Conservation (phyloP, 1,140 invertebrate genomes). For the Zaprionus africanus region DNA sequence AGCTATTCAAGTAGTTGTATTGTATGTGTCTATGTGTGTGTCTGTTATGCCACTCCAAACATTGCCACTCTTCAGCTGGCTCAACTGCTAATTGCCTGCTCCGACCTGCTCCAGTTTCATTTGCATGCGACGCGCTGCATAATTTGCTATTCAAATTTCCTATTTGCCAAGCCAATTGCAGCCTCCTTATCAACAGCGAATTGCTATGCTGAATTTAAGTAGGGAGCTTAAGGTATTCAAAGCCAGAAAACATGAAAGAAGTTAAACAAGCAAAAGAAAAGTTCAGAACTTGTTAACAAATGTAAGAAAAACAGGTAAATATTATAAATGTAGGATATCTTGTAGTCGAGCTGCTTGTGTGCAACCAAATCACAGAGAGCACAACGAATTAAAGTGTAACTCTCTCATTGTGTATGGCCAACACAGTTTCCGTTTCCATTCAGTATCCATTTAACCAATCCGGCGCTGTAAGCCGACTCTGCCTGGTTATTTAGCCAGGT, state of each 20-base stretch:
- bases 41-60: neutral
- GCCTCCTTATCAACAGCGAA: neutral
- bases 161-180: neutral
- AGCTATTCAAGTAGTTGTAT: neutral
- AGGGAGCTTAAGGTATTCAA: neutral
- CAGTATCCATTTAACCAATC: neutral
- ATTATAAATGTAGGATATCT: neutral
- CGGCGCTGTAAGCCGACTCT: conserved; percentile 1
- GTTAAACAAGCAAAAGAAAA: neutral
- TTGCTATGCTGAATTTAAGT: neutral
- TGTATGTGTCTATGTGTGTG: neutral
- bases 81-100: neutral
- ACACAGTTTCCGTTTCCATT: conserved; percentile 41
- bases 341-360: neutral
- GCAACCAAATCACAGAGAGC: neutral
- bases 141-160: conserved; percentile 5
- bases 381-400: neutral
- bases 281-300: neutral
- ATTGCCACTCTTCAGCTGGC: neutral
- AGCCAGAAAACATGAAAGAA: neutral
- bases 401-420: conserved; percentile 1
- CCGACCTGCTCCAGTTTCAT: neutral
- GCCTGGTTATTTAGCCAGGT: conserved; percentile 19
- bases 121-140: neutral
- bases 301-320: too few species aligned